Base-by-base conservation (phyloP, 2,797 vertebrate species). In the Mustela erminea region DNA sequence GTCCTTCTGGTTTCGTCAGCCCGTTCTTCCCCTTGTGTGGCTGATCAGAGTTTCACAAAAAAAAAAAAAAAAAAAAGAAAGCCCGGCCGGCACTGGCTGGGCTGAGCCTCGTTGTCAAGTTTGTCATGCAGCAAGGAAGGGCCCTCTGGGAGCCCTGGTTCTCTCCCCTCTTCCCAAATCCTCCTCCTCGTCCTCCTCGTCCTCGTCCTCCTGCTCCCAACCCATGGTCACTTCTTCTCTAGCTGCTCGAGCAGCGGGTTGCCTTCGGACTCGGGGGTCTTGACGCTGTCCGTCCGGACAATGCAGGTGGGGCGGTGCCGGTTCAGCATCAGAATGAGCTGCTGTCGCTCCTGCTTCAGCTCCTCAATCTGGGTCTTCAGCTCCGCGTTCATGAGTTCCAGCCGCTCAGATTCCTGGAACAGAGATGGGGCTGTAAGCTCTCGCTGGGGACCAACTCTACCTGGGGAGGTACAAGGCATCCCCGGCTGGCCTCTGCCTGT, bases 291-390 rank as follows among this genome's bases (percentile, higher is more conserved):
- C 25, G 99, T 99, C 96, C 99, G 98, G 97, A 99, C 99, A 0
- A 99, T 99, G 97, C 99, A 99, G 0, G 99, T 99, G 97, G 99
- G 99, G 72, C 99, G 99, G 89, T 99, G 99, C 64, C 99, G 99
- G 98, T 99, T 99, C 32, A 99, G 99, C 99, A 99, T 99, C 96
- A 99, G 98, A 98, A 99, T 99, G 95, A 99, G 99, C 98, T 99
- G 99, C 99, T 99, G 99, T 49, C 99, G 99, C 94, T 99, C 99
- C 11, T 99, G 99, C 97, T 99, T 99, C 98, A 99, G 99, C 98
- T 99, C 99, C 98, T 99, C 99, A 1, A 99, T 99, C 98, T 99
- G 99, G 54, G 99, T 99, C 98, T 99, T 99, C 84, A 99, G 99
- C 98, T 99, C 99, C 0, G 99, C 99, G 12, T 99, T 99, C 99